Percentiles rank a stretch among this genome's conserved stretches.
Conservation (phyloP, 2,888 invertebrate genomes). For the Tricholauxania praeusta region DNA sequence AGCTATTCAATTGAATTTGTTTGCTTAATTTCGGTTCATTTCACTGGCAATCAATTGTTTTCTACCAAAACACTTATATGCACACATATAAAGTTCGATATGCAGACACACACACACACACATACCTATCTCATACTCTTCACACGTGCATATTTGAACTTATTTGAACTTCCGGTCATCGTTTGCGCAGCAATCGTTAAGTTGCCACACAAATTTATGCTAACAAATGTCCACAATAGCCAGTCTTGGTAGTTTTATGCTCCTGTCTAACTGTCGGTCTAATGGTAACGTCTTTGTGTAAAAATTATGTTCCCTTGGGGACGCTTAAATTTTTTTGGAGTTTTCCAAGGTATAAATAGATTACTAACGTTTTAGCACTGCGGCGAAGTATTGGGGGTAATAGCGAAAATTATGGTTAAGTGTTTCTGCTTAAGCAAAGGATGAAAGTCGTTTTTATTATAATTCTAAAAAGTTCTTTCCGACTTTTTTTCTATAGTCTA, state of each 20-base stretch:
- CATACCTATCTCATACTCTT: not conserved
- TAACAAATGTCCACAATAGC: slow-evolving; percentile 28
- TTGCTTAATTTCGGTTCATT: slow-evolving; percentile 61
- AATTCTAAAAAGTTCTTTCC: no score
- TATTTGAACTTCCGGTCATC: slow-evolving; percentile 59
- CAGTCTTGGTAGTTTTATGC: slow-evolving; percentile 9
- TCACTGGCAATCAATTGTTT: slow-evolving; percentile 48
- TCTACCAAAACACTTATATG: not conserved
- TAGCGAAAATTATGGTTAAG: no score
- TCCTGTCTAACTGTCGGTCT: slow-evolving; percentile 32
- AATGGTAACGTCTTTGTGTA: slow-evolving; percentile 41
- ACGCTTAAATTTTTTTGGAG: slow-evolving; percentile 54
- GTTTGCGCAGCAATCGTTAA: slow-evolving; percentile 16
- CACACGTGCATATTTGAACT: slow-evolving; percentile 53
- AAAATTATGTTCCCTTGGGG: slow-evolving; percentile 51
- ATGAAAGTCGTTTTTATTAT: no score
- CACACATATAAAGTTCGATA: not conserved
- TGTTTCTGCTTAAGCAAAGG: no score
- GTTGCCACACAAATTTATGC: not conserved
- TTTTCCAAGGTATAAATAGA: not conserved
- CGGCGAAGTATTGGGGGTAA: no score
- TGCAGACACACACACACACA: slow-evolving; percentile 21
- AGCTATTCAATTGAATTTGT: slow-evolving; percentile 62
- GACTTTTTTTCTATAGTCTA: no score
- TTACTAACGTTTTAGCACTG: not conserved